A percentile compares a stretch with the other conserved stretches of the same genome.
These are phyloP conservation scores for Rhynchophorus ferrugineus DNA, from an alignment of 1,140 invertebrate genomes.

Conservation along the genomic window DNA sequence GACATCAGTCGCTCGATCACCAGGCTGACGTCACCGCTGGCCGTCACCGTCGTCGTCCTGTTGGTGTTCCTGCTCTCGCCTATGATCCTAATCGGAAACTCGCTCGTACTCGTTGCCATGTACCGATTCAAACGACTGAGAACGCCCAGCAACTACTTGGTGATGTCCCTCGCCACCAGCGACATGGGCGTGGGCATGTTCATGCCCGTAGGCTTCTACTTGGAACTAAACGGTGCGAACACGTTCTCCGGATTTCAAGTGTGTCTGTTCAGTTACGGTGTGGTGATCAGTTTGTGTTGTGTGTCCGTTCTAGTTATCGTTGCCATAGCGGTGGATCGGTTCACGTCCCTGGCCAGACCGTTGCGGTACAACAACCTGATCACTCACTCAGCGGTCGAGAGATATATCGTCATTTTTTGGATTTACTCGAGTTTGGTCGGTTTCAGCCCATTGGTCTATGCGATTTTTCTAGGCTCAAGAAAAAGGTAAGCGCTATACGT, in stretches of 20 bases:
- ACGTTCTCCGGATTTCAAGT: conserved; percentile 41
- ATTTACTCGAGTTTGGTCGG: conserved; percentile 51
- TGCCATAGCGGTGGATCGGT: conserved; percentile 57
- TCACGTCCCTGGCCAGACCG: conserved; percentile 56
- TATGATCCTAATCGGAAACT: conserved; percentile 50
- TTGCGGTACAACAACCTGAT: conserved; percentile 56
- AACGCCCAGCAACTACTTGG: conserved; percentile 62
- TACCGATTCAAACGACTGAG: conserved; percentile 53
- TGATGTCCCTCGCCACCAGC: conserved; percentile 64
- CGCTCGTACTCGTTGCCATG: conserved; percentile 50
- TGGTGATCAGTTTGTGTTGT: conserved; percentile 54
- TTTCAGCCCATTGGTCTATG: conserved; percentile 48
- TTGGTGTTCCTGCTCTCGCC: conserved; percentile 50
- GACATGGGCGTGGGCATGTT: conserved; percentile 67
- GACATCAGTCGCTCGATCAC: conserved; percentile 30
- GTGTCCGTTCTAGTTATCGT: conserved; percentile 57
- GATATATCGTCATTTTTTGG: conserved; percentile 54
- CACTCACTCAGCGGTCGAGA: conserved; percentile 51
- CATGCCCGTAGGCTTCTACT: conserved; percentile 59
- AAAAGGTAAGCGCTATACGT: conserved; percentile 20
- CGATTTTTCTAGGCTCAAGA: conserved; percentile 32
- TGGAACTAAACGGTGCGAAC: conserved; percentile 47
- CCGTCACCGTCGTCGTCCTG: conserved; percentile 45
- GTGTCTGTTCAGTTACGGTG: conserved; percentile 54
- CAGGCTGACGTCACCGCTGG: conserved; percentile 38